phyloP scores from a whole-genome alignment of 1,140 invertebrate species.

The Goniozus legneri region DNA sequence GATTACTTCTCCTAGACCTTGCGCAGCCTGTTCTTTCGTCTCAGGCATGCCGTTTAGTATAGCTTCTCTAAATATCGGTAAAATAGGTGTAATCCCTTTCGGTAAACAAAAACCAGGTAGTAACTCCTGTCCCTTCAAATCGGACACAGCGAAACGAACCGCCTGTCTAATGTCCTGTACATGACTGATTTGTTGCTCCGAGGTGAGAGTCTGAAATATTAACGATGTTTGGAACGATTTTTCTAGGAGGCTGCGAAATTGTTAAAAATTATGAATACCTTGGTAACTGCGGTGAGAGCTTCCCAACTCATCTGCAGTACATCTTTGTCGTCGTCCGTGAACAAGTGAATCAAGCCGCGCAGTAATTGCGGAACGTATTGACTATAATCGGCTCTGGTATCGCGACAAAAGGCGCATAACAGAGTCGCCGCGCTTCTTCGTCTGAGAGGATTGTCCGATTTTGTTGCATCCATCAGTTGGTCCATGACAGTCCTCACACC shows the following conservation, averaged over 20 bases:
- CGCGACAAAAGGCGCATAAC: conserved; percentile 83
- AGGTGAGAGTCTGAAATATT: conserved; percentile 69
- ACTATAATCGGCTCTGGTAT: conserved; percentile 81
- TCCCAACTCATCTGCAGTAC: conserved; percentile 86
- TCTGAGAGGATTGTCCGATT: conserved; percentile 62
- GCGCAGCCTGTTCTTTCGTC: conserved; percentile 91
- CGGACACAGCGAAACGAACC: conserved; percentile 82
- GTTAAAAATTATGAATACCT: too few relatives aligned
- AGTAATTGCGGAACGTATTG: conserved; percentile 86
- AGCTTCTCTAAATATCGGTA: conserved; percentile 94
- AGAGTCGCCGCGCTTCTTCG: conserved; percentile 81
- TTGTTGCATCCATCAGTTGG: conserved; percentile 79
- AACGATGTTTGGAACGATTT: too few relatives aligned
- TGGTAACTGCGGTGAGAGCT: conserved; percentile 85
- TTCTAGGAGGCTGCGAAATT: too few relatives aligned
- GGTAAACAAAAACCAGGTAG: conserved; percentile 94
- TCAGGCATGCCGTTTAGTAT: conserved; percentile 92
- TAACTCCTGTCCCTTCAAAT: conserved; percentile 74
- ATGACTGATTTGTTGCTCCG: conserved; percentile 76
- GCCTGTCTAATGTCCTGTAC: conserved; percentile 89
- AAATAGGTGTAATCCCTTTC: conserved; percentile 89
- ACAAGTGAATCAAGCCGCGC: conserved; percentile 80
- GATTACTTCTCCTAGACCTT: conserved; percentile 91
- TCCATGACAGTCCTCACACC: conserved; percentile 88
- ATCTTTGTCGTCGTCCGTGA: conserved; percentile 76